Conservation (phyloP, 2,888 invertebrate genomes). For the Cephus pulcher region DNA sequence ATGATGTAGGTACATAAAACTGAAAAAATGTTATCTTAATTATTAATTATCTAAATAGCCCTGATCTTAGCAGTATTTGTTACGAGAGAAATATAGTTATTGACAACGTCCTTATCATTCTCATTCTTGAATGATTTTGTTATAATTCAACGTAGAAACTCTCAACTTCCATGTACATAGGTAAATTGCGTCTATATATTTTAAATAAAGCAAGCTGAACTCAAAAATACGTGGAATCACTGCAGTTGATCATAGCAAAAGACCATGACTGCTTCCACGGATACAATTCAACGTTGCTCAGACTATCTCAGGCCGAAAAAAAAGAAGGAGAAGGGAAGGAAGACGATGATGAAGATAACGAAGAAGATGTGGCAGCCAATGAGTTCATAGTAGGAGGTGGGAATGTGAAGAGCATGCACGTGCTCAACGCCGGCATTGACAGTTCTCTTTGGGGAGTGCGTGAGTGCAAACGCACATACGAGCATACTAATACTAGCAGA, state of each 20-base stretch:
- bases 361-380: background rate
- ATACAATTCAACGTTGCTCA: background rate
- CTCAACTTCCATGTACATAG: background rate
- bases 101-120: background rate
- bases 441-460: slow-evolving; percentile 20
- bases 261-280: background rate
- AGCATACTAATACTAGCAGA: background rate
- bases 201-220: background rate
- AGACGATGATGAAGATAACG: background rate
- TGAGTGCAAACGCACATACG: background rate
- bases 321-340: slow-evolving; percentile 3
- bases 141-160: background rate
- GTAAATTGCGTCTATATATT: background rate
- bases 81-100: background rate
- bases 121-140: background rate
- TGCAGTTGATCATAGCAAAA: background rate
- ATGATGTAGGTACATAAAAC: background rate
- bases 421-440: slow-evolving; percentile 36
- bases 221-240: background rate
- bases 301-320: slow-evolving; percentile 3
- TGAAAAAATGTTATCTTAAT: background rate
- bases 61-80: background rate
- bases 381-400: slow-evolving; percentile 36
- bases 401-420: slow-evolving; percentile 41
- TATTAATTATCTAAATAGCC: background rate